Conservation (phyloP, 2,113 vertebrate species). For the Nesoenas mayeri region DNA sequence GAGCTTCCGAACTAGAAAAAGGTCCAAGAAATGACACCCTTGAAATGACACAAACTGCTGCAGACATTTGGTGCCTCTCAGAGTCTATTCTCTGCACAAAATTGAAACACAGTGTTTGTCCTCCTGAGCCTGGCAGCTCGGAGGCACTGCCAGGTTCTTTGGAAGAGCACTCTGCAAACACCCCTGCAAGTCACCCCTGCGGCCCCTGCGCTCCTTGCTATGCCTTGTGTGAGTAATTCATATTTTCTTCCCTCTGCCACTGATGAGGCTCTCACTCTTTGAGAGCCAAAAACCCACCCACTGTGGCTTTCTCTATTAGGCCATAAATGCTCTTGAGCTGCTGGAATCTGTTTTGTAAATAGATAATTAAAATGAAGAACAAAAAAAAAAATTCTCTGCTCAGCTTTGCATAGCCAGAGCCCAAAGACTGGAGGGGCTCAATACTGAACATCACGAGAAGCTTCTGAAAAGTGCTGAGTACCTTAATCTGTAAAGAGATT, state of each 20-base stretch:
- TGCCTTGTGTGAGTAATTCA: background rate
- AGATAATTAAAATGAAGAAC: constrained; percentile 46
- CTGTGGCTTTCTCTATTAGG: constrained; percentile 45
- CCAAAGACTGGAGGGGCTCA: background rate
- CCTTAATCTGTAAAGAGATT: background rate
- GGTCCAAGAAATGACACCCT: background rate
- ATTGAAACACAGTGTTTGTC: background rate
- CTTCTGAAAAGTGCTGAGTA: background rate
- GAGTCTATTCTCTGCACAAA: background rate
- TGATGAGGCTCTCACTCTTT: background rate
- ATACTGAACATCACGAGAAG: background rate
- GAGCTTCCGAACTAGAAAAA: background rate
- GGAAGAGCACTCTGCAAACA: constrained; percentile 14
- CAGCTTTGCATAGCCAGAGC: background rate
- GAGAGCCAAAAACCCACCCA: constrained; percentile 52
- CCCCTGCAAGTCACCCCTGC: background rate
- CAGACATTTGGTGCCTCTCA: background rate
- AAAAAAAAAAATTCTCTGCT: background rate
- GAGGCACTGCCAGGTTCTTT: background rate
- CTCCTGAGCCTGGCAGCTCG: background rate
- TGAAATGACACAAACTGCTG: background rate
- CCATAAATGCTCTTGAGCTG: constrained; percentile 55
- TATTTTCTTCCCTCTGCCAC: background rate
- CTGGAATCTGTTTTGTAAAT: constrained; percentile 64
- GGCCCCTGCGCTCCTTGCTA: background rate